Conservation (phyloP, 2,113 vertebrate genomes). For the Cephalopterus ornatus region DNA sequence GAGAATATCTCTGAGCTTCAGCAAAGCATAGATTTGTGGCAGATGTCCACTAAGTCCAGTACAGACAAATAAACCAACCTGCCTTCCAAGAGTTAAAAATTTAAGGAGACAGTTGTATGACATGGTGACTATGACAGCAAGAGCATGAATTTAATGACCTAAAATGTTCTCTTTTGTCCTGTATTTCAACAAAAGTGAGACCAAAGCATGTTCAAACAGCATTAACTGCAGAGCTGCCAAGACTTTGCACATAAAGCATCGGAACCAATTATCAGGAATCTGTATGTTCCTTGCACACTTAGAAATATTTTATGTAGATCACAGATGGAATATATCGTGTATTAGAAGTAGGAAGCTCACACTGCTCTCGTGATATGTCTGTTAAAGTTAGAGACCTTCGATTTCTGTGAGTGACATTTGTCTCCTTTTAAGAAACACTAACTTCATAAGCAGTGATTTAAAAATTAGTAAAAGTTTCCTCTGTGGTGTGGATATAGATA, state of each 20-base stretch:
- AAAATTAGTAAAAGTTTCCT: background rate
- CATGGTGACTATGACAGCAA: background rate
- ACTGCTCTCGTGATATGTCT: background rate
- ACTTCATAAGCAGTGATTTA: background rate
- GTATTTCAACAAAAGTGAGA: background rate
- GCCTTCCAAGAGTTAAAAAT: background rate
- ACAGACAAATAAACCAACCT: background rate
- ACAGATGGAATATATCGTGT: background rate
- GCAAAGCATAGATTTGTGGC: background rate
- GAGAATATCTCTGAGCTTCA: background rate
- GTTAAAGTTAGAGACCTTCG: background rate
- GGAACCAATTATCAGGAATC: background rate
- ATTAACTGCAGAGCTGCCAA: background rate
- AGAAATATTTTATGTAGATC: background rate
- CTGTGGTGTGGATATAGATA: background rate
- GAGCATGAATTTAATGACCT: background rate
- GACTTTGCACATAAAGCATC: background rate
- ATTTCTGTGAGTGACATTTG: background rate
- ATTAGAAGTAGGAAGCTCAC: background rate
- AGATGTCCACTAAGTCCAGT: background rate
- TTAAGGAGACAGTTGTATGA: background rate
- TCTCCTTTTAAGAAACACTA: background rate
- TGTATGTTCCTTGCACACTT: background rate
- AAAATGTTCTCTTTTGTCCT: background rate
- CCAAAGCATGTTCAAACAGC: background rate